Base-by-base conservation (phyloP, 92 coral and sea anemone genomes). In the Siderastrea radians region DNA sequence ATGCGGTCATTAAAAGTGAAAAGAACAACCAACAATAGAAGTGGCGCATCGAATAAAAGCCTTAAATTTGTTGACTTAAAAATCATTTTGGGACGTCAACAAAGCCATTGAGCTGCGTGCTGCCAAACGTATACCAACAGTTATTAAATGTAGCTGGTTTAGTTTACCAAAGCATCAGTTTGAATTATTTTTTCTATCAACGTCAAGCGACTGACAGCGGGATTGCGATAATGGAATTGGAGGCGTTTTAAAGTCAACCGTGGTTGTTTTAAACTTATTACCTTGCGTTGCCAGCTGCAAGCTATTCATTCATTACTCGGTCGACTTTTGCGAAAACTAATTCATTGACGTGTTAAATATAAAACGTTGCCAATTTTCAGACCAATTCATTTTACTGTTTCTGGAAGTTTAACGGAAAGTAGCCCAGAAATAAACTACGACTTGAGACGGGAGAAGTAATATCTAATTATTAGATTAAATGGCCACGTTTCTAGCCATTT, bases 21-120 rank as follows among this genome's bases (percentile, higher is more conserved):
- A 84, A 61, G 72, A 74, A 74, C 73, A 73, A 84, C 80, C 80
- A 84, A 73, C 87, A 84, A 84, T 84, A n/a, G 80, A 62, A 74
- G 63, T 72, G 73, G 80, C 55, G 52, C 45, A 5, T 17, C n/a
- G 78, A 81, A 83, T 83, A 58, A 83, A 83, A 74, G 45, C 15
- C 60, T 54, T 51, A 73, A 62, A 62, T 74, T 84, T 84, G 87
- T 84, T 84, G 72, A 84, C 78, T 84, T 84, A 15, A 73, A 73
- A 26, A 47, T 84, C 73, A 48, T 63, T 61, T 67, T 66, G 62
- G 49, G 48, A 11, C 72, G 80, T 50, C 57, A 58, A 48, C 66
- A 71, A 82, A 57, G 55, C 43, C 78, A 82, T 57, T 54, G 54
- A 69, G 17, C 55, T 7, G 53, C 45, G n/a, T 52, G 13, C 49